A percentile compares a stretch with the other conserved stretches of the same genome.
Evolutionary conservation across 2,888 invertebrate species (phyloP).

Genomic region (Augiades crinisus): DNA sequence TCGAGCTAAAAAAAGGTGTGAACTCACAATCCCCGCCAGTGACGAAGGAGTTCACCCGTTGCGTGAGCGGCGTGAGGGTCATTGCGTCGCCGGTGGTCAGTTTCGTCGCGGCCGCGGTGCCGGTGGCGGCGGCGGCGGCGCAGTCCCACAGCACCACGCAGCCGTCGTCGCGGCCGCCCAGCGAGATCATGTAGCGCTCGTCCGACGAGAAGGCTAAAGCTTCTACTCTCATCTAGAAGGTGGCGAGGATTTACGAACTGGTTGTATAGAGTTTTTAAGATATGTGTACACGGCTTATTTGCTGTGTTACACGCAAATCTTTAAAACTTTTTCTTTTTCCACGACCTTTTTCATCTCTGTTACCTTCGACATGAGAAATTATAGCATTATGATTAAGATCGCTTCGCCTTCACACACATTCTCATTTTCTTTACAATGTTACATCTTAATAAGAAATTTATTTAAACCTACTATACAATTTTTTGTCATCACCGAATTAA

Average conservation of each 20-base stretch:
- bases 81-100: constrained; percentile 87
- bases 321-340: no score
- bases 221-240: constrained; percentile 86
- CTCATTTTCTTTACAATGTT: no score
- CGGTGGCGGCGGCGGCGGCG: constrained; percentile 81
- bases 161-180: constrained; percentile 95
- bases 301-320: no score
- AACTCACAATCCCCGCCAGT: constrained; percentile 86
- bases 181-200: constrained; percentile 90
- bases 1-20: no score
- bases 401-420: no score
- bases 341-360: no score
- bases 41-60: constrained; percentile 84
- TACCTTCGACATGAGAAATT: no score
- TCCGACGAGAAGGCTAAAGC: constrained; percentile 91
- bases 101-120: constrained; percentile 81
- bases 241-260: neutral
- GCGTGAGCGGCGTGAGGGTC: constrained; percentile 75
- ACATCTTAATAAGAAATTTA: no score
- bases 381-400: no score
- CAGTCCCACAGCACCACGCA: constrained; percentile 93
- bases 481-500: no score
- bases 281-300: neutral
- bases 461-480: no score
- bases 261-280: neutral